phyloP scores from a whole-genome alignment of 2,888 invertebrate species.

The Blastobasis adustella region DNA sequence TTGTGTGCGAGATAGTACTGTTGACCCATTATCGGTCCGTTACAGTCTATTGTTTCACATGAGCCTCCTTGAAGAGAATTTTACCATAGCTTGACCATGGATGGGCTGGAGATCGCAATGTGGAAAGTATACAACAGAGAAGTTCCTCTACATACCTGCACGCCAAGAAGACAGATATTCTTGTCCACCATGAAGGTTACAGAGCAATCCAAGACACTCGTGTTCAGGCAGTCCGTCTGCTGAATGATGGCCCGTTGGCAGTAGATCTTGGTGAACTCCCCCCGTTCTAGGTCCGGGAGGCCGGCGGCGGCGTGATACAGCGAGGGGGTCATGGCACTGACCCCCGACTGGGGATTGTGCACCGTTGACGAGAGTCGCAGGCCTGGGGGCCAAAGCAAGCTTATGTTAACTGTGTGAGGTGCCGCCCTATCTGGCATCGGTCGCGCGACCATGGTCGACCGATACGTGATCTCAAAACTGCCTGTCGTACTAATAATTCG shows the following conservation, averaged over 20 bases:
- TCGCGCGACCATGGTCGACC: no score
- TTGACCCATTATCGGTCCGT: no score
- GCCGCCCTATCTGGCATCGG: no score
- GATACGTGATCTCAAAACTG: no score
- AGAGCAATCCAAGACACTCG: slow-evolving; percentile 83
- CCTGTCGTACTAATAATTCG: no score
- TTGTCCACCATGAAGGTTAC: slow-evolving; percentile 88
- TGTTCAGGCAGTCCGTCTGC: slow-evolving; percentile 83
- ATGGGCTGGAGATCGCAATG: no score
- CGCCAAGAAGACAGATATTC: slow-evolving; percentile 84
- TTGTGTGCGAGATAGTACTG: no score
- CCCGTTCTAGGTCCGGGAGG: slow-evolving; percentile 32
- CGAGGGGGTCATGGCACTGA: slow-evolving; percentile 3
- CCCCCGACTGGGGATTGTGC: slow-evolving; percentile 11
- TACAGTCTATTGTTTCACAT: no score
- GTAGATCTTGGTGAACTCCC: slow-evolving; percentile 76
- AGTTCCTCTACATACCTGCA: slow-evolving; percentile 61
- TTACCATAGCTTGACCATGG: no score
- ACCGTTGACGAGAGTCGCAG: slow-evolving; percentile 27
- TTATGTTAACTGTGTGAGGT: no score
- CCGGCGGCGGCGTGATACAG: slow-evolving; percentile 16
- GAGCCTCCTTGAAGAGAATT: no score
- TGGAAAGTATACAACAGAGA: no score
- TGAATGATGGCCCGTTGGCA: slow-evolving; percentile 80
- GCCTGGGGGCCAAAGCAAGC: slow-evolving; percentile 10